Conservation (phyloP, 64 coral and sea anemone species). For the Anthopleura sola region DNA sequence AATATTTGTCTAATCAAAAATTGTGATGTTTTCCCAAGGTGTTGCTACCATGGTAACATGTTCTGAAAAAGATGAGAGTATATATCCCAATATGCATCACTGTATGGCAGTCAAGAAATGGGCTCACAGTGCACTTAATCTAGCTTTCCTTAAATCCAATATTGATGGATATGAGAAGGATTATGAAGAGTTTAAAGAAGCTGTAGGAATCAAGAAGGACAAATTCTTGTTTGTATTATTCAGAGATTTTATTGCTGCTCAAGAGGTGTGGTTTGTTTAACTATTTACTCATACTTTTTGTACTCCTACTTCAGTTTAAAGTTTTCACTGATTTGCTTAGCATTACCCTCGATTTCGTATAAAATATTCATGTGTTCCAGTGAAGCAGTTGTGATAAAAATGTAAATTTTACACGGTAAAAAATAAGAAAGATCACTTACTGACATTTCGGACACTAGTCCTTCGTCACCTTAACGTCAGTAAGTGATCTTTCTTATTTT, state of each 20-base stretch:
- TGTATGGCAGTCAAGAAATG: constrained; percentile 31
- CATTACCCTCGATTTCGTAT: too few species aligned
- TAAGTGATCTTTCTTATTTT: too few species aligned
- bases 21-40: neutral
- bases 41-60: constrained; percentile 36
- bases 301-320: too few species aligned
- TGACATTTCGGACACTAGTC: too few species aligned
- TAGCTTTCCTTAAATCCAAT: neutral
- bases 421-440: too few species aligned
- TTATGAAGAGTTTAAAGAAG: neutral
- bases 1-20: neutral
- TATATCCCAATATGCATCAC: constrained; percentile 41
- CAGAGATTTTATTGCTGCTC: constrained; percentile 7
- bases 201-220: neutral
- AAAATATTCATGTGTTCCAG: too few species aligned
- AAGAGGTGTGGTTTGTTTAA: constrained; percentile 23
- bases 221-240: neutral
- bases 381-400: too few species aligned
- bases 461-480: too few species aligned
- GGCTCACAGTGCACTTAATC: neutral
- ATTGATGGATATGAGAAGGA: constrained; percentile 5
- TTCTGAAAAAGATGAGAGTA: constrained; percentile 31
- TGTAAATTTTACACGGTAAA: too few species aligned
- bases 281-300: too few species aligned
- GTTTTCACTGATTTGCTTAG: too few species aligned